A percentile compares a stretch with the other conserved stretches of the same genome.
phyloP scores from a whole-genome alignment of 2,797 vertebrate genomes.

The Eulemur coronatus region DNA sequence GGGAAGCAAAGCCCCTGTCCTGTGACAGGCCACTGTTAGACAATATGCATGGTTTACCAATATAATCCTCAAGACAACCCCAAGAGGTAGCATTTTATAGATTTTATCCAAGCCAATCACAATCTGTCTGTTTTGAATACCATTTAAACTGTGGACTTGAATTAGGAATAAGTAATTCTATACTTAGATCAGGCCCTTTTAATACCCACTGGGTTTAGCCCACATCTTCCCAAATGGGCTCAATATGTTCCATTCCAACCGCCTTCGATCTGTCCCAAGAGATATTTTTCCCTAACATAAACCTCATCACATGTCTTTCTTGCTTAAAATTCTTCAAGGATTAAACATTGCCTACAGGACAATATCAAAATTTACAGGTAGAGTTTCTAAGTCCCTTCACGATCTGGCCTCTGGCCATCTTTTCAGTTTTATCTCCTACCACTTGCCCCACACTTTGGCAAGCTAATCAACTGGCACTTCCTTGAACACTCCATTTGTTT shows the following conservation, averaged over 20 bases:
- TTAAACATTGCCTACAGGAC: neutral
- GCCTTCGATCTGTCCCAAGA: neutral
- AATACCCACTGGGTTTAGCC: neutral
- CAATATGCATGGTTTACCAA: neutral
- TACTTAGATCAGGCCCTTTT: neutral
- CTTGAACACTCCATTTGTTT: neutral
- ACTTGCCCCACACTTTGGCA: neutral
- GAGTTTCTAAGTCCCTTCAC: neutral
- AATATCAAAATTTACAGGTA: neutral
- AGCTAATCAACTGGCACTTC: neutral
- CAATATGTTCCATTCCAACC: neutral
- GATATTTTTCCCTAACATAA: neutral
- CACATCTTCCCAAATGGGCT: neutral
- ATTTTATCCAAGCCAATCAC: neutral
- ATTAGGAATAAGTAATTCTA: neutral
- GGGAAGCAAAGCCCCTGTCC: neutral
- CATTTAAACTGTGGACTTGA: neutral
- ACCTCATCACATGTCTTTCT: neutral
- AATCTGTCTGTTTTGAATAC: neutral
- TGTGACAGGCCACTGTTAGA: neutral
- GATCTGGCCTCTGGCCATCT: neutral
- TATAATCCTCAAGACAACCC: neutral
- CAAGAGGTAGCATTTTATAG: neutral
- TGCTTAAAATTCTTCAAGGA: conserved; percentile 4
- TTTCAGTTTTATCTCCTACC: neutral